Conservation (phyloP, 1,140 invertebrate species). For the Homarus americanus region DNA sequence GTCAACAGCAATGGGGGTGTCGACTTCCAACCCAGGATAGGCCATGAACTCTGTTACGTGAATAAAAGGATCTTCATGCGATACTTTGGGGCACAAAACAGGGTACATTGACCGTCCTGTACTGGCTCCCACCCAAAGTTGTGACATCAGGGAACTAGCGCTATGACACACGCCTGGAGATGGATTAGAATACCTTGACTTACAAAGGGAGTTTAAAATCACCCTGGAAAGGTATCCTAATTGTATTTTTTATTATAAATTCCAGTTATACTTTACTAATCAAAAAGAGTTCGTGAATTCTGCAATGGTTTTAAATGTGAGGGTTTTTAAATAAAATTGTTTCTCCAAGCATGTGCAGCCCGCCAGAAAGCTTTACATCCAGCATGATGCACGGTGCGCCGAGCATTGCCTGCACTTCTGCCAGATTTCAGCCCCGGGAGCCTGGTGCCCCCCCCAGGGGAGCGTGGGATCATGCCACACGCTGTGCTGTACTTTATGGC, state of each 20-base stretch:
- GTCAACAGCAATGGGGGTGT: slow-evolving; percentile 40
- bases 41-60: slow-evolving; percentile 51
- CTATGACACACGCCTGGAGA: slow-evolving; percentile 71
- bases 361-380: slow-evolving; percentile 74
- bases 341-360: slow-evolving; percentile 72
- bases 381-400: slow-evolving; percentile 73
- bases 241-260: background rate
- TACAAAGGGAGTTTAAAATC: background rate
- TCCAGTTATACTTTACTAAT: background rate
- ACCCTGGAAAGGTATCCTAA: slow-evolving; percentile 52
- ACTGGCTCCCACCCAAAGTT: slow-evolving; percentile 50
- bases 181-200: slow-evolving; percentile 62
- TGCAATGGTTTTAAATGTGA: background rate
- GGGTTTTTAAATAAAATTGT: background rate
- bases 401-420: slow-evolving; percentile 74
- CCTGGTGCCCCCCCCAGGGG: slow-evolving; percentile 71
- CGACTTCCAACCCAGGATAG: slow-evolving; percentile 59
- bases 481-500: slow-evolving; percentile 58
- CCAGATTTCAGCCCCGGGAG: slow-evolving; percentile 74
- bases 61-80: background rate
- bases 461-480: slow-evolving; percentile 70
- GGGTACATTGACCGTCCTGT: slow-evolving; percentile 55
- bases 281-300: background rate
- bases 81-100: slow-evolving; percentile 48
- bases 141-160: slow-evolving; percentile 61